Percentiles rank a stretch among this genome's conserved stretches.
These are phyloP conservation scores for Amphipoea lucens DNA, from an alignment of 2,888 invertebrate genomes.

Conservation along the genomic window DNA sequence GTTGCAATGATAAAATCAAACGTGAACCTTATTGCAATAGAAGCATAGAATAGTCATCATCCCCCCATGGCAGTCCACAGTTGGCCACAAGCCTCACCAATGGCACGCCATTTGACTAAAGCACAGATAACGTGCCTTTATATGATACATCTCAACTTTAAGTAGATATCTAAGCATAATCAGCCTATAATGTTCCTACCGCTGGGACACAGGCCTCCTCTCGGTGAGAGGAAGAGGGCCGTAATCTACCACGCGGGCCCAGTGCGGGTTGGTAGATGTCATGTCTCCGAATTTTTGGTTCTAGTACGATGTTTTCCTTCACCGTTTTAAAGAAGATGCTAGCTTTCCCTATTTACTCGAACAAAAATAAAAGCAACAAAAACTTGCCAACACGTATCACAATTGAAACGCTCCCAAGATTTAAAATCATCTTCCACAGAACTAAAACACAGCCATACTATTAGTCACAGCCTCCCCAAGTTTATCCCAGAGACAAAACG, in stretches of 20 bases:
- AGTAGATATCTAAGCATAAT: too few species aligned
- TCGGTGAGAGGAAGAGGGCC: not conserved
- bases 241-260: not conserved
- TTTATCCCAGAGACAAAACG: constrained; percentile 43
- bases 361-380: not conserved
- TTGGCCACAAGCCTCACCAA: too few species aligned
- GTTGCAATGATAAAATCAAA: not conserved
- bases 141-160: too few species aligned
- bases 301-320: too few species aligned
- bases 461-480: not conserved
- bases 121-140: too few species aligned
- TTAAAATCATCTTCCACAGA: not conserved
- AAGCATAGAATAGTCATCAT: not conserved
- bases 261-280: not conserved
- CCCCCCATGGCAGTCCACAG: too few species aligned
- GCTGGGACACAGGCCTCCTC: too few species aligned
- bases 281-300: too few species aligned
- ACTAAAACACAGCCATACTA: not conserved
- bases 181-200: too few species aligned
- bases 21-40: not conserved
- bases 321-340: not conserved
- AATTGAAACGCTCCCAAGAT: not conserved
- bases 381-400: not conserved
- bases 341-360: not conserved
- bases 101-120: not conserved